Conservation (phyloP, 53 echinoderm and acorn worm genomes). For the Crossaster papposus region DNA sequence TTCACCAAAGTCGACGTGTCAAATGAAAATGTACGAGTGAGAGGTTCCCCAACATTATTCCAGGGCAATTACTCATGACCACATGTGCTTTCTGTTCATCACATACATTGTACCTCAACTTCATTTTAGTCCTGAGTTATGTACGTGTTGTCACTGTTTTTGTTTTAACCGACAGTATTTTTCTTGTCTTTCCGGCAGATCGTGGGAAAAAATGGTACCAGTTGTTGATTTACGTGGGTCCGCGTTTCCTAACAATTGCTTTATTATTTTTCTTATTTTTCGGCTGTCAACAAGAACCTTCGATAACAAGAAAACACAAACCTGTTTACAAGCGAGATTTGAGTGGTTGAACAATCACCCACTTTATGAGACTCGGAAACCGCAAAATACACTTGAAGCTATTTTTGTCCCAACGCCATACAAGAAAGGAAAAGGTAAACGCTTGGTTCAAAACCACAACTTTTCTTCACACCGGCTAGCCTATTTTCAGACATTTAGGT, state of each 20-base stretch:
- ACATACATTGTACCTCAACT: not conserved
- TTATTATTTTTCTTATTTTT: not conserved
- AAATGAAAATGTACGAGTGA: not conserved
- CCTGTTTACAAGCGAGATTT: not conserved
- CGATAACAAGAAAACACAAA: not conserved
- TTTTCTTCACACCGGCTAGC: not conserved
- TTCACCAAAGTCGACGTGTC: not conserved
- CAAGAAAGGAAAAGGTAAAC: not conserved
- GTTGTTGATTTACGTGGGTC: not conserved
- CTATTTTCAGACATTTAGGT: not conserved
- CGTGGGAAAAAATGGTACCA: not conserved
- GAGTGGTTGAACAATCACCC: not conserved
- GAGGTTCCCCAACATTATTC: not conserved
- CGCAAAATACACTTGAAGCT: not conserved
- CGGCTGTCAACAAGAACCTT: not conserved
- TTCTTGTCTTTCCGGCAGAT: not conserved
- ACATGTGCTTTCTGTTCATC: not conserved
- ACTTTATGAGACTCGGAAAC: not conserved
- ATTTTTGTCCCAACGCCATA: constrained; percentile 1
- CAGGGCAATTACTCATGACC: not conserved
- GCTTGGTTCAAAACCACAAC: not conserved
- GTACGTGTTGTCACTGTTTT: no score
- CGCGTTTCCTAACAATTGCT: not conserved
- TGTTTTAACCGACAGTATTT: no score
- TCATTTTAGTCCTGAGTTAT: not conserved